Base-by-base conservation (phyloP, 1,140 invertebrate species). In the Aphelinus atriplicis region DNA sequence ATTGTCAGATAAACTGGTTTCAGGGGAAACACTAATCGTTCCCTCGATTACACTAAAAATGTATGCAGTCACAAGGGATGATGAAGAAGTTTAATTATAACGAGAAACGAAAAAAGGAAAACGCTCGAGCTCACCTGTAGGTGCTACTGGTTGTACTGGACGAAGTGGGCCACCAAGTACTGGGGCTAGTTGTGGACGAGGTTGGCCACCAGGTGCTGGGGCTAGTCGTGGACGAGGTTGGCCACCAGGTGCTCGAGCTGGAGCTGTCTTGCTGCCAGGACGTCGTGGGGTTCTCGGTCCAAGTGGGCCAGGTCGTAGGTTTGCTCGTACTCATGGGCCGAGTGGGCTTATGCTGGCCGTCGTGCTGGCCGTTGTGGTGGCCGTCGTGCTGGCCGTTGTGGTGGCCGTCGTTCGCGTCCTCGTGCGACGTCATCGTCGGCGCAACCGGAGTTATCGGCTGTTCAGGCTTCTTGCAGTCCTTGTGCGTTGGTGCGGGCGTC, bases 401-500 rank as follows among this genome's bases (percentile, higher is more conserved):
- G 48, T 76, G 80, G 45, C 81, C 80, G 65, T 84, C 82, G 53
- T 85, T 76, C 1, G 86, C 83, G 64, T 88, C 83, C 7, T 79
- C 82, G 60, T 88, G 83, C 5, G 93, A 92, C 0, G 93, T 94
- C 71, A 92, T 88, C 1, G 90, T 91, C 3, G 94, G 93, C 1
- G 94, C 90, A 55, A 90, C 79, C 0, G 94, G 94, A 1, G 94
- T 95, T 1, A 91, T 86, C 0, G 92, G 92, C 66, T 90, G 84
- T 0, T 90, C 83, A 10, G 94, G 94, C 78, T 90, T 90, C 26
- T 90, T 87, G 80, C 94, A 95, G 77, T 90, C 85, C 50, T 88
- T 89, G 1, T 86, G 85, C 6, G 83, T 79, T 0, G 90, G 86
- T 51, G 90, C 84, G 76, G 89, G 83, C 5, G 90, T 91, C 42